Evolutionary conservation across 2,113 vertebrate genomes (phyloP).

Genomic region (Amia ocellicauda): DNA sequence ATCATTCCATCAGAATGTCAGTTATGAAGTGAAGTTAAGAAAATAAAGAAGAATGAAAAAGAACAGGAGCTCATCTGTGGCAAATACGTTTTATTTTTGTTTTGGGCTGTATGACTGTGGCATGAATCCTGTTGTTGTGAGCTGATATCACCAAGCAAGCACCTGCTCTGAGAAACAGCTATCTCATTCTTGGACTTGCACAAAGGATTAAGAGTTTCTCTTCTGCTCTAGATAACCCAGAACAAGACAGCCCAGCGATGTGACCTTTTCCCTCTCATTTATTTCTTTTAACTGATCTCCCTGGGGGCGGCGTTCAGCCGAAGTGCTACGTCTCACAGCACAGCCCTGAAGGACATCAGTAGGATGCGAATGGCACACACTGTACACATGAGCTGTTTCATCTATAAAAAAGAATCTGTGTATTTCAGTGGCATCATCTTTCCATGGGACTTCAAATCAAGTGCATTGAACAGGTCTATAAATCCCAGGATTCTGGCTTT

Average conservation of each 20-base stretch:
- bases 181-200: not conserved
- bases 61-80: not conserved
- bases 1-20: not conserved
- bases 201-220: not conserved
- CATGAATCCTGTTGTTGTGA: not conserved
- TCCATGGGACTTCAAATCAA: too few species aligned
- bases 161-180: not conserved
- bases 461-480: too few species aligned
- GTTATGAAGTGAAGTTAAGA: not conserved
- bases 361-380: not conserved
- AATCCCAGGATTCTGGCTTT: too few species aligned
- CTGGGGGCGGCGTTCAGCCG: not conserved
- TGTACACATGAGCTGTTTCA: too few species aligned
- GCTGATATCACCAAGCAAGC: not conserved
- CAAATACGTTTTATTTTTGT: not conserved
- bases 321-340: not conserved
- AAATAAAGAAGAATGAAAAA: not conserved
- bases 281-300: not conserved
- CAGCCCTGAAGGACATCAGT: not conserved
- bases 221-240: not conserved
- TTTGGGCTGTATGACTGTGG: not conserved
- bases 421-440: too few species aligned
- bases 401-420: too few species aligned
- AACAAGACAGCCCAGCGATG: not conserved
- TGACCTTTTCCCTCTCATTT: constrained; percentile 1